Evolutionary conservation across 2,888 invertebrate species (phyloP).

Genomic region (Silvanus unidentatus): DNA sequence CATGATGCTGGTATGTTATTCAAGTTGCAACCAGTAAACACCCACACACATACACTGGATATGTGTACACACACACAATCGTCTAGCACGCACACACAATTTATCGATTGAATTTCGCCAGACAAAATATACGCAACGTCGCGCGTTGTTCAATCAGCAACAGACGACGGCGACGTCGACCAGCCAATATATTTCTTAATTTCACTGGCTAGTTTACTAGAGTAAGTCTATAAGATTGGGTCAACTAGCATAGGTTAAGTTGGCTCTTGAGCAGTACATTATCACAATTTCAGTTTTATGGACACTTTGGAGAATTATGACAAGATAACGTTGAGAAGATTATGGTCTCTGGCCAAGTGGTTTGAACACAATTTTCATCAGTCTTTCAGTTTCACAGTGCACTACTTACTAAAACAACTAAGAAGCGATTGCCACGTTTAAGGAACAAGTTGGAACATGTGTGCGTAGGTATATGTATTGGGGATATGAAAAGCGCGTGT

Average conservation of each 20-base stretch:
- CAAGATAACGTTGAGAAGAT: too few relatives aligned
- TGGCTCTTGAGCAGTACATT: not conserved
- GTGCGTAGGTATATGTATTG: too few relatives aligned
- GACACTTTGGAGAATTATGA: too few relatives aligned
- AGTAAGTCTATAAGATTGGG: not conserved
- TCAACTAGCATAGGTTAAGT: not conserved
- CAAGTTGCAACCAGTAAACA: slow-evolving; percentile 8
- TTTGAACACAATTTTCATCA: slow-evolving; percentile 2
- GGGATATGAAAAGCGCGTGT: too few relatives aligned
- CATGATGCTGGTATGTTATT: slow-evolving; percentile 33
- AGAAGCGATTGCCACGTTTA: too few relatives aligned
- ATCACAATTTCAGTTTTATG: too few relatives aligned
- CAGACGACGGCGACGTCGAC: slow-evolving; percentile 1
- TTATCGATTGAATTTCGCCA: slow-evolving; percentile 21
- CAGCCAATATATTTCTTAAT: too few relatives aligned
- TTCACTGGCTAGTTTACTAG: slow-evolving; percentile 1
- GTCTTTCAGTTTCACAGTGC: not conserved
- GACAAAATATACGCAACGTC: slow-evolving; percentile 23
- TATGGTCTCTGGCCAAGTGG: too few relatives aligned
- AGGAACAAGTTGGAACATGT: too few relatives aligned
- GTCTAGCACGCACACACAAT: slow-evolving; percentile 13
- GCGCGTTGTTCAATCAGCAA: slow-evolving; percentile 3
- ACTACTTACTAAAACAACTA: too few relatives aligned
- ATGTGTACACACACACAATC: too few relatives aligned
- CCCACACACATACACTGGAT: too few relatives aligned